These are phyloP conservation scores for Theropithecus gelada DNA, from an alignment of 2,113 vertebrate species.

Conservation along the genomic window DNA sequence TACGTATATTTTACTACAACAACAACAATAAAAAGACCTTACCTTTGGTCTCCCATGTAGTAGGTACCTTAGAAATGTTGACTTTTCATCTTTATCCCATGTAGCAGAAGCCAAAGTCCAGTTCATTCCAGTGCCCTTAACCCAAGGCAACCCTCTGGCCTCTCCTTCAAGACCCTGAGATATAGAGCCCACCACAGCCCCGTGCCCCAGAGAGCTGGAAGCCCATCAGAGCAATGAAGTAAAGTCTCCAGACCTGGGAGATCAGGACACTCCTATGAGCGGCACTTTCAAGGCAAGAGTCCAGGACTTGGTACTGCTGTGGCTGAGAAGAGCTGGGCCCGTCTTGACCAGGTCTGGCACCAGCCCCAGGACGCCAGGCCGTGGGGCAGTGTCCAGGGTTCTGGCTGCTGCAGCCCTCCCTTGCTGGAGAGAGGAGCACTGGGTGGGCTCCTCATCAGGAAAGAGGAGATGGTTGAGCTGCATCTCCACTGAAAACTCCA, in stretches of 20 bases:
- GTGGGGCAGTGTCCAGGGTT: neutral
- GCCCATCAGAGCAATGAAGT: neutral
- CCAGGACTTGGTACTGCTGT: neutral
- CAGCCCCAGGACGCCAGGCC: neutral
- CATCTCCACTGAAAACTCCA: neutral
- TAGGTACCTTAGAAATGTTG: neutral
- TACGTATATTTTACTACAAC: neutral
- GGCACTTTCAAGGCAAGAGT: neutral
- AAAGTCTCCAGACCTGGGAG: neutral
- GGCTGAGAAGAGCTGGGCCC: neutral
- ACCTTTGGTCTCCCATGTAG: neutral
- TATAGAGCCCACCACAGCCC: neutral
- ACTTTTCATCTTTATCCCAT: constrained; percentile 10
- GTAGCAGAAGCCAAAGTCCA: neutral
- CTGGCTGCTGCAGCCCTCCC: neutral
- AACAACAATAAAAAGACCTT: neutral
- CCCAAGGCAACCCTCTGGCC: neutral
- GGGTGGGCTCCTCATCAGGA: neutral
- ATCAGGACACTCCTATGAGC: neutral
- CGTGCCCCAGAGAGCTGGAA: neutral
- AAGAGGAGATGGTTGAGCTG: neutral
- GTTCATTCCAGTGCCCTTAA: neutral
- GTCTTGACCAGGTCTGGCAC: neutral
- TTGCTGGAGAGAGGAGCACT: neutral
- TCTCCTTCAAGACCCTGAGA: neutral